These are phyloP conservation scores for Neoniphon sammara DNA, from an alignment of 2,797 vertebrate species.

Conservation along the genomic window DNA sequence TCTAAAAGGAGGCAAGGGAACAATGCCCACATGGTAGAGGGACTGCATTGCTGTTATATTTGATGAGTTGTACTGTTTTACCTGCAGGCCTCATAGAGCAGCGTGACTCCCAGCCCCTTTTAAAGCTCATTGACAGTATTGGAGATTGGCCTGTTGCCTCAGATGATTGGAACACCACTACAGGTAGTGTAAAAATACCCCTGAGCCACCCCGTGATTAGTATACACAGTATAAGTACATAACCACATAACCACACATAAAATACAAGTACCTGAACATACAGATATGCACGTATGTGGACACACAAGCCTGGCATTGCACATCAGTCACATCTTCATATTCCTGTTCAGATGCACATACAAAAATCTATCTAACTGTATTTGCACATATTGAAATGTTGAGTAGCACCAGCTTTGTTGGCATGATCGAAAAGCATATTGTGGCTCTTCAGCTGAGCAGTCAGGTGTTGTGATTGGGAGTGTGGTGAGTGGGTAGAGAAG, in stretches of 20 bases:
- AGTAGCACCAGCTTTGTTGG: conserved; percentile 47
- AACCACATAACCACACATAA: too few species aligned
- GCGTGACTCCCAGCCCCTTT: conserved; percentile 89
- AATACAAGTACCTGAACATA: background rate
- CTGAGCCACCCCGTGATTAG: conserved; percentile 17
- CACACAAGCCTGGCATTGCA: conserved; percentile 22
- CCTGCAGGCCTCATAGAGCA: conserved; percentile 90
- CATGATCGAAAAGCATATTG: conserved; percentile 51
- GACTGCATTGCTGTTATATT: conserved; percentile 2
- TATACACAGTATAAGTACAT: conserved; percentile 1
- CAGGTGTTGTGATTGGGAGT: conserved; percentile 60
- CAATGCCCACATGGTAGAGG: background rate
- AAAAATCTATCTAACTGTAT: conserved; percentile 43
- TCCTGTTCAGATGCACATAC: conserved; percentile 33
- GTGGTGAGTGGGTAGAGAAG: conserved; percentile 59
- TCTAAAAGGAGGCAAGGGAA: background rate
- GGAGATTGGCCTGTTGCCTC: conserved; percentile 95
- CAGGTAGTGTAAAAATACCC: conserved; percentile 81
- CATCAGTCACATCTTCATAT: background rate
- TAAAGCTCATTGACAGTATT: conserved; percentile 84
- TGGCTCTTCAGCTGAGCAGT: conserved; percentile 59
- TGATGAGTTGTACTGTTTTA: conserved; percentile 15
- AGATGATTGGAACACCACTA: conserved; percentile 86
- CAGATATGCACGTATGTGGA: conserved; percentile 20
- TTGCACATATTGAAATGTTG: conserved; percentile 49